Evolutionary conservation across 2,113 vertebrate genomes (phyloP).

Genomic region (Cyprinodon tularosa): DNA sequence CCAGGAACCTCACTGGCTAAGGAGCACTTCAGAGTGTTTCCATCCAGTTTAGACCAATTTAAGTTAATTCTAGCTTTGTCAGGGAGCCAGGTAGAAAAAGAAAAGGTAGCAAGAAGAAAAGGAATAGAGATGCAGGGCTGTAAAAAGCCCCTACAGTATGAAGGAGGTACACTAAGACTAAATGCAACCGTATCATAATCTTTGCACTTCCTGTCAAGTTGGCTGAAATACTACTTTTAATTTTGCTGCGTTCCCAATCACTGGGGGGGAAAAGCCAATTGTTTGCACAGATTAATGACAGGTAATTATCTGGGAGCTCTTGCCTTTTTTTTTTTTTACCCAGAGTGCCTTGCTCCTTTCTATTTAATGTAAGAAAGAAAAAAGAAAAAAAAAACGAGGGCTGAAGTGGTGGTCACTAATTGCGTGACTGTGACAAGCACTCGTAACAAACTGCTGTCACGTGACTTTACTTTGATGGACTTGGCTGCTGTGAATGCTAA

Average conservation of each 20-base stretch:
- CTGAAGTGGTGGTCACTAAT: slow-evolving; percentile 24
- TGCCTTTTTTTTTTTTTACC: slow-evolving; percentile 62
- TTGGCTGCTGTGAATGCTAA: slow-evolving; percentile 25
- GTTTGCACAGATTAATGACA: slow-evolving; percentile 80
- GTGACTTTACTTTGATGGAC: slow-evolving; percentile 14
- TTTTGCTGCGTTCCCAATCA: slow-evolving; percentile 71
- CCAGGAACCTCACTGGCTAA: slow-evolving; percentile 33
- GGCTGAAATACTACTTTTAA: slow-evolving; percentile 74
- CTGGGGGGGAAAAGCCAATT: slow-evolving; percentile 68
- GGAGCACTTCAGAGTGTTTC: slow-evolving; percentile 60
- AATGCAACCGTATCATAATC: slow-evolving; percentile 48
- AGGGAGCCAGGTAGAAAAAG: slow-evolving; percentile 35
- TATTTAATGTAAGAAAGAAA: slow-evolving; percentile 67
- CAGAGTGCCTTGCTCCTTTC: slow-evolving; percentile 77
- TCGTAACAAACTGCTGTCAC: slow-evolving; percentile 15
- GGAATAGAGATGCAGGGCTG: not conserved
- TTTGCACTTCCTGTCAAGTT: slow-evolving; percentile 53
- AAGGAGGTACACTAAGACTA: slow-evolving; percentile 53
- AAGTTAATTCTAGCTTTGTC: slow-evolving; percentile 56
- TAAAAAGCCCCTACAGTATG: slow-evolving; percentile 20
- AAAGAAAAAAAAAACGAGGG: slow-evolving; percentile 2
- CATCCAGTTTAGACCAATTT: slow-evolving; percentile 60
- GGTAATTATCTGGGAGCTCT: slow-evolving; percentile 66
- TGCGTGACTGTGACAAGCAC: slow-evolving; percentile 15
- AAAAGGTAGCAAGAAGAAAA: slow-evolving; percentile 12